Percentiles rank a stretch among this genome's conserved stretches.
Conservation (phyloP, 2,888 invertebrate genomes). For the Platycnemis pennipes region DNA sequence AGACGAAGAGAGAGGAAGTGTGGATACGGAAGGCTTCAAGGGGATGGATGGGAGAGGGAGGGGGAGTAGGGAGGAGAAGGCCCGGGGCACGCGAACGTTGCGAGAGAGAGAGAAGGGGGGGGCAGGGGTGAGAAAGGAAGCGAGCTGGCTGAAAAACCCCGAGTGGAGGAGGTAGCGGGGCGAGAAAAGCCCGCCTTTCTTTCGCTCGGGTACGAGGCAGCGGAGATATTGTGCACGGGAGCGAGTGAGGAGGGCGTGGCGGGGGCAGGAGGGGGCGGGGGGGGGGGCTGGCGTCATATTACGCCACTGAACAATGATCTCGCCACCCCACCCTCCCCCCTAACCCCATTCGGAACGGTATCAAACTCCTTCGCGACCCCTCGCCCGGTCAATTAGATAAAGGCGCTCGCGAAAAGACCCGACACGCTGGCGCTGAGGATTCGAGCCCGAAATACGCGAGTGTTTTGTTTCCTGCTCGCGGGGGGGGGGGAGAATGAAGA, state of each 20-base stretch:
- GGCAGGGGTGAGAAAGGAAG: background rate
- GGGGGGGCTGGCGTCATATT: background rate
- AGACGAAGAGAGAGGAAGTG: background rate
- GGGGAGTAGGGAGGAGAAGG: background rate
- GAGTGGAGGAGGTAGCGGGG: background rate
- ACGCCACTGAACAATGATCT: constrained; percentile 23
- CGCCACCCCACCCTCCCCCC: background rate
- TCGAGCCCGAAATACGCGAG: too few relatives aligned
- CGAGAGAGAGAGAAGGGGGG: constrained; percentile 43
- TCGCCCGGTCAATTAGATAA: constrained; percentile 14
- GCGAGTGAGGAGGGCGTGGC: background rate
- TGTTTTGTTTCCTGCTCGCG: too few relatives aligned
- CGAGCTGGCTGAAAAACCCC: background rate
- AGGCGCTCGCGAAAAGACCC: background rate
- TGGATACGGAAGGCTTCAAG: constrained; percentile 8
- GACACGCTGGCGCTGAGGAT: too few relatives aligned
- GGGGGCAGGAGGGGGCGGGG: background rate
- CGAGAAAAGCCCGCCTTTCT: background rate
- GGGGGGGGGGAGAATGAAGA: background rate
- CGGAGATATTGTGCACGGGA: background rate
- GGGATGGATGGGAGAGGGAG: background rate
- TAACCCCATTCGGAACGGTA: background rate
- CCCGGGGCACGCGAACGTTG: constrained; percentile 12
- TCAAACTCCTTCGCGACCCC: background rate
- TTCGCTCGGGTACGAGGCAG: constrained; percentile 15